Base-by-base conservation (phyloP, 2,113 vertebrate species). In the Asarcornis scutulata region DNA sequence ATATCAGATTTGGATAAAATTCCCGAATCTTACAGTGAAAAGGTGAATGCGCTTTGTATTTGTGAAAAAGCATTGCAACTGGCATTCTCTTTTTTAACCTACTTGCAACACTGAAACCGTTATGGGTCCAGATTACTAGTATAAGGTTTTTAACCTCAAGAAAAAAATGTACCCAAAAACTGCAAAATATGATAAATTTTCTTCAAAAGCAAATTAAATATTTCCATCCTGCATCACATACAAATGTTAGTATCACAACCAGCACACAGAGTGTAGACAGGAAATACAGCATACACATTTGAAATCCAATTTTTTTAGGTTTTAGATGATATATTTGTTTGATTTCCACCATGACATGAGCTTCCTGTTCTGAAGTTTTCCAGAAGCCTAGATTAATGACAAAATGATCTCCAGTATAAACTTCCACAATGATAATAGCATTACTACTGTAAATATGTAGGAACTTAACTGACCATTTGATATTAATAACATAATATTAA, bases 371-470 rank as follows among this genome's bases (percentile, higher is more conserved):
- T 94, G 90, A 92, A 81, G 69, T 88, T 93, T 94, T 91, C 92
- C 86, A 96, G 92, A 96, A 95, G 74, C 62, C 92, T 95, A 92
- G 77, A 95, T 88, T 95, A 93, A 95, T 89, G 93, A 88, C 88
- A 87, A 89, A 88, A 91, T 89, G 50, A 91, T 93, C 86, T 89
- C 58, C 40, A 48, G 18, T 92, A 79, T 93, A 95, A 96, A 86
- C 32, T 91, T 86, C 46, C 50, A 92, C 73, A 84, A 79, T 62
- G 66, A 92, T 82, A 86, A 94, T 86, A 96, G 75, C 72, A 92
- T 79, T 91, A 58, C 21, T 76, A 31, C 25, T 23, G 55, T 81
- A 92, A 95, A 89, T 92, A 81, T 73, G 12, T 77, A 94, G 13
- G 32, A 48, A 71, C 34, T 74, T 86, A 91, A 73, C 40, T 96